Percentiles rank a stretch among this genome's conserved stretches.
Conservation (phyloP, 2,888 invertebrate genomes). For the Minunthozetes semirufus region DNA sequence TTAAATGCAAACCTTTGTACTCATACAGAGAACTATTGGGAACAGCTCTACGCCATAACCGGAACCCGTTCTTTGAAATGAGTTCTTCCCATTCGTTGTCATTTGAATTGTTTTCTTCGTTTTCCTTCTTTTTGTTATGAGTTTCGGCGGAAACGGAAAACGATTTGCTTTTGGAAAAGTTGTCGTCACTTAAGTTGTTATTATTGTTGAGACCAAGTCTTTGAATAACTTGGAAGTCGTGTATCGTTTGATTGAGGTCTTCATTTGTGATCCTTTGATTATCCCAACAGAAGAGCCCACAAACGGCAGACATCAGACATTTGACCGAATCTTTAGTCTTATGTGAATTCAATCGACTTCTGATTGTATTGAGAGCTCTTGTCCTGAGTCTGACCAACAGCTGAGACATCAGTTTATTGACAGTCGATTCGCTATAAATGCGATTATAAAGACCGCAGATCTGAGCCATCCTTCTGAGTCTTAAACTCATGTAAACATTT, state of each 20-base stretch:
- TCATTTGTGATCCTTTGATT: slow-evolving; percentile 41
- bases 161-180: background rate
- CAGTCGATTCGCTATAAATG: slow-evolving; percentile 38
- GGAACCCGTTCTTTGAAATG: slow-evolving; percentile 40
- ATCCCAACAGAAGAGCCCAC: slow-evolving; percentile 40
- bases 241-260: slow-evolving; percentile 37
- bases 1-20: slow-evolving; percentile 42
- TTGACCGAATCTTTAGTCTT: slow-evolving; percentile 35
- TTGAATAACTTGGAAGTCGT: slow-evolving; percentile 30
- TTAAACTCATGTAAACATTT: slow-evolving; percentile 40
- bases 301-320: slow-evolving; percentile 37
- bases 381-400: slow-evolving; percentile 33
- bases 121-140: slow-evolving; percentile 16
- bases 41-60: slow-evolving; percentile 42
- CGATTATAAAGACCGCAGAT: slow-evolving; percentile 40
- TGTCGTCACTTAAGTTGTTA: background rate
- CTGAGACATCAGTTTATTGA: slow-evolving; percentile 37
- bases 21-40: slow-evolving; percentile 40
- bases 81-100: slow-evolving; percentile 41
- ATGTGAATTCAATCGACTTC: background rate
- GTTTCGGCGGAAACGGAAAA: slow-evolving; percentile 17
- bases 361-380: slow-evolving; percentile 13
- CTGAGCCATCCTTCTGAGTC: slow-evolving; percentile 39
- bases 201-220: background rate
- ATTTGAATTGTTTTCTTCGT: slow-evolving; percentile 25